Percentiles rank a stretch among this genome's conserved stretches.
These are phyloP conservation scores for Threskiornis aethiopicus DNA, from an alignment of 2,797 vertebrate genomes.

Conservation along the genomic window DNA sequence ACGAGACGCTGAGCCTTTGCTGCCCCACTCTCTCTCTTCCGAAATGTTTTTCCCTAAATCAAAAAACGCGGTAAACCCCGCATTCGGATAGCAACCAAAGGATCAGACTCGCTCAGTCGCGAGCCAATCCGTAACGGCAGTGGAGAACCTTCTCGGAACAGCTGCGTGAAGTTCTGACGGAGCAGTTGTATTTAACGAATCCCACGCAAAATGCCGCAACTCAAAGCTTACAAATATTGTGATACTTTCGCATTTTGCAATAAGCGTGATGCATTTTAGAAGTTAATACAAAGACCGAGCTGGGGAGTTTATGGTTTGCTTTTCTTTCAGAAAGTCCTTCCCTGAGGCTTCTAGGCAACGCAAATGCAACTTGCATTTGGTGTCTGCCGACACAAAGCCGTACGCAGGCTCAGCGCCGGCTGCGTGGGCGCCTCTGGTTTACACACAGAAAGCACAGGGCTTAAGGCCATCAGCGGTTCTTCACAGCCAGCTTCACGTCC, in stretches of 20 bases:
- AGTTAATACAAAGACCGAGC: background rate
- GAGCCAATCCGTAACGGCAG: background rate
- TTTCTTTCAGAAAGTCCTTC: background rate
- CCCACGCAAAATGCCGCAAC: background rate
- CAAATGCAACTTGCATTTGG: background rate
- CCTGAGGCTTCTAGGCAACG: background rate
- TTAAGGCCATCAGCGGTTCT: background rate
- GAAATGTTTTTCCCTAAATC: background rate
- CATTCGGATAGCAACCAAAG: background rate
- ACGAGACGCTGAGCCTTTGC: background rate
- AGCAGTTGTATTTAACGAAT: background rate
- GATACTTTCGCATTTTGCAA: background rate
- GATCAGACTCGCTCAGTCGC: background rate
- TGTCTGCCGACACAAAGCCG: background rate
- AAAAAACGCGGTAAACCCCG: background rate
- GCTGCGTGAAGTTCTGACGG: background rate
- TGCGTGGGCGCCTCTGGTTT: background rate
- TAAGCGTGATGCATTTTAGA: accelerated
- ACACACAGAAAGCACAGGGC: background rate
- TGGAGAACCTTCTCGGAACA: background rate
- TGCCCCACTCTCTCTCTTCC: background rate
- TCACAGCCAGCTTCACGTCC: background rate
- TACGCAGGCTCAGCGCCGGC: background rate
- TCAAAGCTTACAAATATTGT: background rate
- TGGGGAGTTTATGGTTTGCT: background rate